Evolutionary conservation across 2,888 invertebrate species (phyloP).

Genomic region (Heterodera filipjevi): DNA sequence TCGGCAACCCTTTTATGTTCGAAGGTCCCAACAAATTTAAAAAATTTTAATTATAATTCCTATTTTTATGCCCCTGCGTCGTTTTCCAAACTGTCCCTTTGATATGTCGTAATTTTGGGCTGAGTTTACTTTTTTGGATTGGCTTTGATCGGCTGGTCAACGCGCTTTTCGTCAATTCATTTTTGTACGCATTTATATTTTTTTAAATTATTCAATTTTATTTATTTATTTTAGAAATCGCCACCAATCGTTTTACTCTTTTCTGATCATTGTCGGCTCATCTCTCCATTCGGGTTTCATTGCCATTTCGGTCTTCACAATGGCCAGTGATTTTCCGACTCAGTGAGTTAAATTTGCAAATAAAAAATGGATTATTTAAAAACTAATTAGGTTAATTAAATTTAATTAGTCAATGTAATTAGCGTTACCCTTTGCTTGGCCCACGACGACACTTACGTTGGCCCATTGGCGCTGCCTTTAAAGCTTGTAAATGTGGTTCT

Average conservation of each 20-base stretch:
- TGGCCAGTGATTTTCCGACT: not conserved
- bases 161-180: not conserved
- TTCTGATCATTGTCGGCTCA: not conserved
- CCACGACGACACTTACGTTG: slow-evolving; percentile 16
- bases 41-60: not conserved
- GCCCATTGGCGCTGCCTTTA: not conserved
- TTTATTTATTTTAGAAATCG: not conserved
- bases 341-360: not conserved
- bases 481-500: not conserved
- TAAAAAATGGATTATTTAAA: not conserved
- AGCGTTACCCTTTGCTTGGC: not conserved
- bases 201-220: too few relatives aligned
- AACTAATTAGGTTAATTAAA: not conserved
- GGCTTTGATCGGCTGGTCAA: not conserved
- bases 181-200: not conserved
- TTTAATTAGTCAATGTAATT: too few relatives aligned
- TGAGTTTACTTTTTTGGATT: slow-evolving; percentile 3
- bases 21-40: not conserved
- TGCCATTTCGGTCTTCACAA: not conserved
- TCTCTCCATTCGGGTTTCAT: not conserved
- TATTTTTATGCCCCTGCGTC: not conserved
- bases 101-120: not conserved
- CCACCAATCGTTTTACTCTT: not conserved
- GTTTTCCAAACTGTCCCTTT: not conserved
- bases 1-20: not conserved